Base-by-base conservation (phyloP, 64 coral and sea anemone genomes). In the Montipora foliosa region DNA sequence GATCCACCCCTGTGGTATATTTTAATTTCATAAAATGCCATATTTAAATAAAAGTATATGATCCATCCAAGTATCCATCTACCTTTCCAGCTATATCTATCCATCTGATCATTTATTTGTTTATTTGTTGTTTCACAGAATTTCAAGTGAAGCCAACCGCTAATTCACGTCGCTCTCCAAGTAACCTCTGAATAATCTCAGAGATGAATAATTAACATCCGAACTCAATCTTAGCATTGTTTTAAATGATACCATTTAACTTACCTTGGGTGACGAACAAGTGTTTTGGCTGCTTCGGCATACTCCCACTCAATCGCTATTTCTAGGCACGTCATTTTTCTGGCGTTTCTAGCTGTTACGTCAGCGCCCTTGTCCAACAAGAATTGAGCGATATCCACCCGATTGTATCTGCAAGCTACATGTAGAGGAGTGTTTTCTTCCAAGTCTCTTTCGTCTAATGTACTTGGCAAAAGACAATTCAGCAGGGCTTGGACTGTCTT, bases 241-340 rank as follows among this genome's bases (percentile, higher is more conserved):
- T 57, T 57, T 8, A 6, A 57, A 57, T 6, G 53, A 15, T 10
- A 44, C 75, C 15, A 20, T 77, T 53, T 52, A 44, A 17, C 22
- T 11, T 60, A 96, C 95, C 95, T 93, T 6, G 90, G 47, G 49
- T 96, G 95, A 6, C 80, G 75, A 1, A 94, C 73, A 10, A 97
- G 84, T 51, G 92, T 85, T 29, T 70, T 80, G 20, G 95, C 92
- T 3, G 91, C 92, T 9, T 94, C 92, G 9, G 45, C 87, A 52
- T 72, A 75, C 59, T 94, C 92, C 92, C 89, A 94, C 5, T 97
- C 95, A 20, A 97, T 94, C 16, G 95, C 95, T 6, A 94, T 64
- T 68, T 97, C 95, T 44, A 97, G 66, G 45, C 95, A 97, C 5
- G 91, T 93, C 75, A 87, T 87, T 2, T 75, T 85, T 22, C 76